These are phyloP conservation scores for Reinhardtius hippoglossoides DNA, from an alignment of 2,113 vertebrate species.

Conservation along the genomic window DNA sequence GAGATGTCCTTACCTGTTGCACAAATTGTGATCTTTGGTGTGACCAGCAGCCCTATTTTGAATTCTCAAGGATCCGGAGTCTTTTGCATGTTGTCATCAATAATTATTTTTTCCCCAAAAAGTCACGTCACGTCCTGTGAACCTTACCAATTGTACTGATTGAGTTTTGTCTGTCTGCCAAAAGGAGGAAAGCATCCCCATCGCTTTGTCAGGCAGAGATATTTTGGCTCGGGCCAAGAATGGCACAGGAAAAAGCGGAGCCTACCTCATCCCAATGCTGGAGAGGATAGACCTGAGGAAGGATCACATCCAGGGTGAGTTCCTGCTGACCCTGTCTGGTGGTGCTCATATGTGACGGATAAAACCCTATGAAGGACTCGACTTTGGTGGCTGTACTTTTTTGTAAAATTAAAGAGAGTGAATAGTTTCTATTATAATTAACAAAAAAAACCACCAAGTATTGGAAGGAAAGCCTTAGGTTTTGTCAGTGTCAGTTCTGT, in stretches of 20 bases:
- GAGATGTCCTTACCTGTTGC: no score
- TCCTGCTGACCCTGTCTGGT: neutral
- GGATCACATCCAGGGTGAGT: conserved; percentile 79
- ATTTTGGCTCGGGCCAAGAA: conserved; percentile 83
- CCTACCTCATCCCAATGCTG: conserved; percentile 82
- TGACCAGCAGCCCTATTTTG: neutral
- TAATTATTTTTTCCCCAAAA: neutral
- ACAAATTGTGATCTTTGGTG: neutral
- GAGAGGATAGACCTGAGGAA: conserved; percentile 82
- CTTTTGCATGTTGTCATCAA: neutral
- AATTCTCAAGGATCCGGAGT: neutral
- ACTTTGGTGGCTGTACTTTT: no score
- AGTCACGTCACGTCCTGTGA: neutral
- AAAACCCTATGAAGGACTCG: no score
- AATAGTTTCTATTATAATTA: no score
- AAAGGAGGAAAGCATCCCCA: conserved; percentile 83
- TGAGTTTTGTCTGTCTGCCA: conserved; percentile 18
- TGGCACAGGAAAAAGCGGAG: conserved; percentile 82
- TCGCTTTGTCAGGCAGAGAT: conserved; percentile 80
- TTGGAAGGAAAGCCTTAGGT: no score
- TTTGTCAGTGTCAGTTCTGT: neutral
- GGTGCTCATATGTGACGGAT: no score
- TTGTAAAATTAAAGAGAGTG: no score
- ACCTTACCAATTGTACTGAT: neutral
- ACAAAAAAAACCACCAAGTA: no score